Conservation (phyloP, 2,113 vertebrate species). For the Ciconia boyciana region DNA sequence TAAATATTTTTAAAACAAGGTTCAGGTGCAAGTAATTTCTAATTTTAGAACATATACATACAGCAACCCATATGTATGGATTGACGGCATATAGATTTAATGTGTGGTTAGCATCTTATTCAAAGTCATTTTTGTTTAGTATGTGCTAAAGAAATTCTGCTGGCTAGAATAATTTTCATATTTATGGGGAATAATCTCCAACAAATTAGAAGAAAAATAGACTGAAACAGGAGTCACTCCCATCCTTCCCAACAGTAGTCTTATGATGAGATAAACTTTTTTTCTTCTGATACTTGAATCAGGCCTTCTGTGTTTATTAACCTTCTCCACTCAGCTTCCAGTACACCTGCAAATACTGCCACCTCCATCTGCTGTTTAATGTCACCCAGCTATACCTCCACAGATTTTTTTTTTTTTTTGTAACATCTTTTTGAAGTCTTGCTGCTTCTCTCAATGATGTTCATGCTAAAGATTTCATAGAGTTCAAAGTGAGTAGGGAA, state of each 20-base stretch:
- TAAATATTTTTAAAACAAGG: not conserved
- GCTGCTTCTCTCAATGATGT: not conserved
- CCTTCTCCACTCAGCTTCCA: not conserved
- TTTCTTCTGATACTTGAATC: not conserved
- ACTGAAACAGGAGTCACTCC: not conserved
- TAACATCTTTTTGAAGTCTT: not conserved
- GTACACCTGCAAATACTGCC: not conserved
- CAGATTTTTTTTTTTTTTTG: not conserved
- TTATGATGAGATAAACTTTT: not conserved
- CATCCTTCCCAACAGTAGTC: not conserved
- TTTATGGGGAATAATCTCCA: not conserved
- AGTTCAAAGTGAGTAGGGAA: not conserved
- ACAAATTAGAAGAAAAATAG: not conserved
- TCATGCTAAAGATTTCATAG: not conserved
- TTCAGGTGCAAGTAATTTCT: not conserved
- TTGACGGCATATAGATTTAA: not conserved
- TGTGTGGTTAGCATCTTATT: not conserved
- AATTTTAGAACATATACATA: not conserved
- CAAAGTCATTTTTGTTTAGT: not conserved
- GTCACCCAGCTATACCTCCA: not conserved
- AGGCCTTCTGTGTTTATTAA: not conserved
- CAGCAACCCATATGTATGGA: not conserved
- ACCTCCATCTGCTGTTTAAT: not conserved
- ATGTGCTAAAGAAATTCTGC: not conserved
- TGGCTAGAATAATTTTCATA: not conserved